Conservation (phyloP, 2,888 invertebrate genomes). For the Incurvaria masculella region DNA sequence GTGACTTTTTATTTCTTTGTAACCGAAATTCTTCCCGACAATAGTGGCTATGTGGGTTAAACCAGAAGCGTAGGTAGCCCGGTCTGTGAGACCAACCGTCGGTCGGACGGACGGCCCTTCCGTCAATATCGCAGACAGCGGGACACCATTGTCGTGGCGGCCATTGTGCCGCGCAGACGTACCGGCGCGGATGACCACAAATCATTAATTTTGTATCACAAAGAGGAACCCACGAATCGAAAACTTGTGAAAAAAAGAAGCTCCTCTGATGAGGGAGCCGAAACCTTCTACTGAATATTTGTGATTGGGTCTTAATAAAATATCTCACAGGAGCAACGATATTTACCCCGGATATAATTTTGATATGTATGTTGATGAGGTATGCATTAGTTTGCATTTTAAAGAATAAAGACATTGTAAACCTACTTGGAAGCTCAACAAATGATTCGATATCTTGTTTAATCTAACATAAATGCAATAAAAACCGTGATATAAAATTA, state of each 20-base stretch:
- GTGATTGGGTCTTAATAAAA: slow-evolving; percentile 42
- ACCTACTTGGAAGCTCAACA: no score
- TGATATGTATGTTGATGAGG: no score
- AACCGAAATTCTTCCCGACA: no score
- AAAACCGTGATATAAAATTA: no score
- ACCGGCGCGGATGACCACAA: slow-evolving; percentile 49
- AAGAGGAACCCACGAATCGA: slow-evolving; percentile 56
- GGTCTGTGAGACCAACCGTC: slow-evolving; percentile 19
- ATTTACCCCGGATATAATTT: no score
- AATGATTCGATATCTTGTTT: no score
- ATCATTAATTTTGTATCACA: slow-evolving; percentile 56
- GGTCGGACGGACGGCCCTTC: slow-evolving; percentile 31
- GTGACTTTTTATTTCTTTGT: no score
- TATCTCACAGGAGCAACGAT: slow-evolving; percentile 16
- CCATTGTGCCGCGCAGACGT: slow-evolving; percentile 40
- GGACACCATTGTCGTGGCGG: slow-evolving; percentile 48
- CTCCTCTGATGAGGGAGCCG: slow-evolving; percentile 31
- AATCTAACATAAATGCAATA: no score
- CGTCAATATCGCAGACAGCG: slow-evolving; percentile 53
- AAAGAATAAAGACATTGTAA: no score
- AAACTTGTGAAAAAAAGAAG: slow-evolving; percentile 43
- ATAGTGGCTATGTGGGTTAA: no score
- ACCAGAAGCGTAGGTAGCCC: slow-evolving; percentile 44
- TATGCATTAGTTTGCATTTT: no score
- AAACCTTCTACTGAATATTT: slow-evolving; percentile 23